Conservation (phyloP, 2,888 invertebrate species). For the Catocala fraxini region DNA sequence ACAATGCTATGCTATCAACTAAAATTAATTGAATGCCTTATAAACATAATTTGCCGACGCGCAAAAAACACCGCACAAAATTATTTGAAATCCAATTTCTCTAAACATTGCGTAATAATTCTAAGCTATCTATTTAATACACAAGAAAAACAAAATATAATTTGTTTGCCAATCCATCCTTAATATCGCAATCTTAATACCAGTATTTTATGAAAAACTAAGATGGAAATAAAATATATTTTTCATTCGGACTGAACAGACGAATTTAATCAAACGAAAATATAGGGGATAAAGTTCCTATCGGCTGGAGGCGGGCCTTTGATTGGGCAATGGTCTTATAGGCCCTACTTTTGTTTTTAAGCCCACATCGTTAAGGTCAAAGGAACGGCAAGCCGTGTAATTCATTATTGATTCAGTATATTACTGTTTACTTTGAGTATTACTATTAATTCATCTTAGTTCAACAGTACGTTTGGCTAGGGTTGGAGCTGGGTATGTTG, state of each 20-base stretch:
- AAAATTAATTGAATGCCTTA: no score
- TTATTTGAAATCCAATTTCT: no score
- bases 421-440: not conserved
- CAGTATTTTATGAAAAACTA: slow-evolving; percentile 22
- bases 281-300: slow-evolving; percentile 53
- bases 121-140: slow-evolving; percentile 1
- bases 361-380: slow-evolving; percentile 16
- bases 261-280: slow-evolving; percentile 62
- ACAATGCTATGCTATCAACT: no score
- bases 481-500: no score
- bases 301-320: slow-evolving; percentile 46
- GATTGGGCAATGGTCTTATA: slow-evolving; percentile 42
- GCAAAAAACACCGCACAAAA: no score
- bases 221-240: slow-evolving; percentile 25
- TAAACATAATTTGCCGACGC: no score
- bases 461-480: no score
- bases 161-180: not conserved
- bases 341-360: slow-evolving; percentile 26
- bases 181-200: slow-evolving; percentile 25
- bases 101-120: no score
- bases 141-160: slow-evolving; percentile 3
- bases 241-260: slow-evolving; percentile 24
- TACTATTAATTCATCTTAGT: not conserved
- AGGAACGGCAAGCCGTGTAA: not conserved
- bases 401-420: not conserved